These are phyloP conservation scores for Sebastes dallii DNA, from an alignment of 2,797 vertebrate genomes.

Conservation along the genomic window DNA sequence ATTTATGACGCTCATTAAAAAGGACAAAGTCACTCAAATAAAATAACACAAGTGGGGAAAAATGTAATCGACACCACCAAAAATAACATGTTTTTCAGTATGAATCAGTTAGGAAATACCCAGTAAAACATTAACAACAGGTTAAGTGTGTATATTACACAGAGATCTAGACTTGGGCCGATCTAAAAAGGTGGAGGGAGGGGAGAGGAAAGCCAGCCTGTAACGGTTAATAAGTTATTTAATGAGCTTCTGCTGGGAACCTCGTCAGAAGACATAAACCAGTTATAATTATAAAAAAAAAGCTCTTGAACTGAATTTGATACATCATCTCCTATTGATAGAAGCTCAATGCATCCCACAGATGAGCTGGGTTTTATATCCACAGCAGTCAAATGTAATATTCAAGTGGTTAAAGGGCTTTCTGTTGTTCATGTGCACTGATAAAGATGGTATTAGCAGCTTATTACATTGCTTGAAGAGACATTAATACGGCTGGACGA, in stretches of 20 bases:
- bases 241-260: constrained; percentile 32
- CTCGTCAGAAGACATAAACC: constrained; percentile 39
- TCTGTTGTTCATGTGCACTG: constrained; percentile 46
- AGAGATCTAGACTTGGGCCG: constrained; percentile 34
- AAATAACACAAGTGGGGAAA: constrained; percentile 45
- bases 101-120: constrained; percentile 68
- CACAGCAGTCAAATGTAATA: constrained; percentile 54
- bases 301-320: constrained; percentile 27
- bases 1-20: constrained; percentile 67
- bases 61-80: constrained; percentile 45
- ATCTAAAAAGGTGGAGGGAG: constrained; percentile 30
- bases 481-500: constrained; percentile 59
- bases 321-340: constrained; percentile 43
- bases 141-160: constrained; percentile 62
- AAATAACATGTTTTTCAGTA: constrained; percentile 64
- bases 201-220: constrained; percentile 53
- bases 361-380: constrained; percentile 35
- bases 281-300: constrained; percentile 19
- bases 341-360: constrained; percentile 28
- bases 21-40: constrained; percentile 66
- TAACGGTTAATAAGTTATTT: constrained; percentile 55
- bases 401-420: constrained; percentile 63
- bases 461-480: constrained; percentile 72
- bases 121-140: constrained; percentile 52
- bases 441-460: constrained; percentile 74